These are phyloP conservation scores for Isurus oxyrinchus DNA, from an alignment of 2,113 vertebrate species.

Conservation along the genomic window DNA sequence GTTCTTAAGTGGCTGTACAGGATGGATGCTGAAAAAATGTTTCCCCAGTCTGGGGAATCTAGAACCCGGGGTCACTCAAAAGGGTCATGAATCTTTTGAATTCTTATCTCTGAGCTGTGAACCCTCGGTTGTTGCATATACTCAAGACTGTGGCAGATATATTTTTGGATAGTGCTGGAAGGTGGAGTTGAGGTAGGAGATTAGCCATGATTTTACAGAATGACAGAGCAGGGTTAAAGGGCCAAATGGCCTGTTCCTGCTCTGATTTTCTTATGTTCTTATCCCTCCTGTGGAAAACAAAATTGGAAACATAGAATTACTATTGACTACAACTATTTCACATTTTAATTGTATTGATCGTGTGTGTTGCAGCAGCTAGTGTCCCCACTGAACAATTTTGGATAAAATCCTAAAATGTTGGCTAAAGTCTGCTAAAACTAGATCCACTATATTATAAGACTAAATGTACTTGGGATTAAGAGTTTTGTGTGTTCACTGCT, in stretches of 20 bases:
- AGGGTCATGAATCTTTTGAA: neutral
- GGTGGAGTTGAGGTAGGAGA: no score
- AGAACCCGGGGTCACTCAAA: neutral
- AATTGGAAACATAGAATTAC: neutral
- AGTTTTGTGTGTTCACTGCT: neutral
- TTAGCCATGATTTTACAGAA: neutral
- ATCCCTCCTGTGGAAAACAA: neutral
- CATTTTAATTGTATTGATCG: neutral
- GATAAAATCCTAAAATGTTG: neutral
- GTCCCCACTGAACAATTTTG: neutral
- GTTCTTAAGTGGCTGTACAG: no score
- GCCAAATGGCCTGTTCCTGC: no score
- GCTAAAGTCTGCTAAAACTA: neutral
- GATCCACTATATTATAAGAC: neutral
- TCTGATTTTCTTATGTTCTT: neutral
- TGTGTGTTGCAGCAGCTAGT: no score
- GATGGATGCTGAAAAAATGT: no score
- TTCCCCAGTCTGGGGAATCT: no score
- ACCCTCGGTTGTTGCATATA: neutral
- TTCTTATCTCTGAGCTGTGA: neutral
- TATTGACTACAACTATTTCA: neutral
- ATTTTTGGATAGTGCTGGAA: neutral
- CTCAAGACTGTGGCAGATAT: neutral
- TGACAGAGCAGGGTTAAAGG: neutral
- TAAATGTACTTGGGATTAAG: neutral